These are phyloP conservation scores for Rousettus madagascariensis DNA, from an alignment of 2,797 vertebrate species.

Conservation along the genomic window DNA sequence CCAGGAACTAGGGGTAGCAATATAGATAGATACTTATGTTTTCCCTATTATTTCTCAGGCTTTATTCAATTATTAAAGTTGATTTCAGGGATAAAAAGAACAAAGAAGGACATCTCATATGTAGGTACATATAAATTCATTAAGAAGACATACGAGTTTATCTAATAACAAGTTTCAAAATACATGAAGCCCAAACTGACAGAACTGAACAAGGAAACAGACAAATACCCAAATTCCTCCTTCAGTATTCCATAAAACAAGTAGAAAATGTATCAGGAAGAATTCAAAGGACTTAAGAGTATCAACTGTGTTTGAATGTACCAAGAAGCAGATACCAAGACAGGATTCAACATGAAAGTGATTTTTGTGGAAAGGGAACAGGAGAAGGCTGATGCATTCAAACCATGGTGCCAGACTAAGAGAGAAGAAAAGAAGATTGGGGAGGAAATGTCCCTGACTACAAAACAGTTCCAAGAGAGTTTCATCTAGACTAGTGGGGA, in stretches of 20 bases:
- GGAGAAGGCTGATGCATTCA: background rate
- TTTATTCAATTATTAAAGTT: background rate
- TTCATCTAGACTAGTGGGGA: background rate
- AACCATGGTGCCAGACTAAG: background rate
- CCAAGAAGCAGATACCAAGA: background rate
- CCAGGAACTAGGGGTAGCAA: background rate
- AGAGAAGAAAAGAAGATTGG: background rate
- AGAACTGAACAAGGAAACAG: background rate
- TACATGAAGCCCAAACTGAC: background rate
- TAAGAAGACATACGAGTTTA: background rate
- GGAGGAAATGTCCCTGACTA: background rate
- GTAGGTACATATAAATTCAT: background rate
- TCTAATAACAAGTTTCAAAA: background rate
- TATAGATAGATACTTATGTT: background rate
- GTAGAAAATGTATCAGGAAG: background rate
- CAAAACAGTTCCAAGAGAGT: background rate
- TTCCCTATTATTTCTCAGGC: background rate
- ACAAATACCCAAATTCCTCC: background rate
- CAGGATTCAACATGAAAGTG: background rate
- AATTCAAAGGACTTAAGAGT: background rate
- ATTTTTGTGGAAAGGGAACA: background rate
- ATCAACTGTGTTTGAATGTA: background rate
- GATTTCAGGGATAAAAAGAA: background rate
- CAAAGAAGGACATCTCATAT: background rate
- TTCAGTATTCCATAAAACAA: background rate